Conservation (phyloP, 1,140 invertebrate species). For the Triops cancriformis region DNA sequence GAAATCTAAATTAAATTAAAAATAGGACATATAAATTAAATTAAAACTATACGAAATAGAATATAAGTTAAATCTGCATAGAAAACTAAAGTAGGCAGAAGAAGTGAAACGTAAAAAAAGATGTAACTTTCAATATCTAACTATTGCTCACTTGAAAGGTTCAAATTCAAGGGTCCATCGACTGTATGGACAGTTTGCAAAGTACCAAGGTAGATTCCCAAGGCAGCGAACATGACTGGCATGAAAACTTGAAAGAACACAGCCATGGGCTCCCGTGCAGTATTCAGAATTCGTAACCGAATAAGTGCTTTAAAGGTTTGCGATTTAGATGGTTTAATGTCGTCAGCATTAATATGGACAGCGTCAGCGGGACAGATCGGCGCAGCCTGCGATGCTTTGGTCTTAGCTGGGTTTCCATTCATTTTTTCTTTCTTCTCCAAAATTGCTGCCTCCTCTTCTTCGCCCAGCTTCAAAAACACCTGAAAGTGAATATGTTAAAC, state of each 20-base stretch:
- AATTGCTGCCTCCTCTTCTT: conserved; percentile 38
- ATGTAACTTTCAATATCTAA: background rate
- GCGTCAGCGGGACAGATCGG: background rate
- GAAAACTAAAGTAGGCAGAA: no score
- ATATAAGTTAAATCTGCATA: no score
- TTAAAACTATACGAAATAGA: no score
- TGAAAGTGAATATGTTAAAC: conserved; percentile 26
- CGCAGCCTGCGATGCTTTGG: background rate
- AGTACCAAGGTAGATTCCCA: conserved; percentile 57
- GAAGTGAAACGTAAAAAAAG: no score
- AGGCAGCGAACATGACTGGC: conserved; percentile 53
- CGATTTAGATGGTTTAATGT: conserved; percentile 30
- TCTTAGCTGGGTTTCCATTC: background rate
- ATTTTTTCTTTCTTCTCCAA: conserved; percentile 1
- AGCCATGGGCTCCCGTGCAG: conserved; percentile 49
- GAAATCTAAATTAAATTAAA: no score
- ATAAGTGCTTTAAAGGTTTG: conserved; percentile 48
- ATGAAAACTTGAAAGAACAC: conserved; percentile 51
- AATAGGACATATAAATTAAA: no score
- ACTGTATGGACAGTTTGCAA: conserved; percentile 13
- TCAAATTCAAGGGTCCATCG: background rate
- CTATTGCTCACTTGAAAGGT: background rate
- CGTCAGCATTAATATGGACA: background rate
- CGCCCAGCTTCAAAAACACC: conserved; percentile 61
- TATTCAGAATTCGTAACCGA: conserved; percentile 45